Evolutionary conservation across 1,140 invertebrate species (phyloP).

Genomic region (Megathymus violae): DNA sequence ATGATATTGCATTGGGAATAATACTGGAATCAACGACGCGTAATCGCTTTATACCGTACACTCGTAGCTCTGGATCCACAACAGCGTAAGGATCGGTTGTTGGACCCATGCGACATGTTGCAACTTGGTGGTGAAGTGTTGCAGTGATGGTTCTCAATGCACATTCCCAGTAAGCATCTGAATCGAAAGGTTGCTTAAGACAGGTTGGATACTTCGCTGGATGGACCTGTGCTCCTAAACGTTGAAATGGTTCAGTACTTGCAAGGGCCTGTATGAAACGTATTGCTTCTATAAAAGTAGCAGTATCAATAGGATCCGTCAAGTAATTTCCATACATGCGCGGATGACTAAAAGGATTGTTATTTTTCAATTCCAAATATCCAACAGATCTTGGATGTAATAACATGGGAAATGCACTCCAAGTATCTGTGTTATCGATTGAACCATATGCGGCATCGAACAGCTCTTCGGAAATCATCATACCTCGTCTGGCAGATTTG

Average conservation of each 20-base stretch:
- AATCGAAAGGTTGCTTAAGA: conserved; percentile 65
- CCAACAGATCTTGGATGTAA: conserved; percentile 86
- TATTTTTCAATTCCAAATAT: conserved; percentile 82
- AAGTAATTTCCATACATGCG: conserved; percentile 87
- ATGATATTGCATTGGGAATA: conserved; percentile 82
- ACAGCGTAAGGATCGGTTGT: conserved; percentile 81
- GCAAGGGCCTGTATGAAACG: conserved; percentile 72
- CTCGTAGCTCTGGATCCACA: conserved; percentile 83
- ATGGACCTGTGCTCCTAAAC: conserved; percentile 77
- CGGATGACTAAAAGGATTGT: conserved; percentile 87
- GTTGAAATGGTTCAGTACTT: conserved; percentile 78
- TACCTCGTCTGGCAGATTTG: conserved; percentile 82
- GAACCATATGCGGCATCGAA: conserved; percentile 84
- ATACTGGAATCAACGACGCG: conserved; percentile 85
- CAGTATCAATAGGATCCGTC: conserved; percentile 79
- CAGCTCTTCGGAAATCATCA: conserved; percentile 84
- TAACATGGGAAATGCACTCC: conserved; percentile 83
- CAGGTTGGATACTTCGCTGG: conserved; percentile 79
- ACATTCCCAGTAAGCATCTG: conserved; percentile 86
- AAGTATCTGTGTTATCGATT: conserved; percentile 76
- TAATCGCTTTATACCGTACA: conserved; percentile 80
- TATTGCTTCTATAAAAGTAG: conserved; percentile 80
- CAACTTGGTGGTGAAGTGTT: conserved; percentile 85
- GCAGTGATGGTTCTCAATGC: conserved; percentile 79
- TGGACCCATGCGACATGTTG: conserved; percentile 88